phyloP scores from a whole-genome alignment of 2,113 vertebrate genomes.

The Corydoras maculifer region DNA sequence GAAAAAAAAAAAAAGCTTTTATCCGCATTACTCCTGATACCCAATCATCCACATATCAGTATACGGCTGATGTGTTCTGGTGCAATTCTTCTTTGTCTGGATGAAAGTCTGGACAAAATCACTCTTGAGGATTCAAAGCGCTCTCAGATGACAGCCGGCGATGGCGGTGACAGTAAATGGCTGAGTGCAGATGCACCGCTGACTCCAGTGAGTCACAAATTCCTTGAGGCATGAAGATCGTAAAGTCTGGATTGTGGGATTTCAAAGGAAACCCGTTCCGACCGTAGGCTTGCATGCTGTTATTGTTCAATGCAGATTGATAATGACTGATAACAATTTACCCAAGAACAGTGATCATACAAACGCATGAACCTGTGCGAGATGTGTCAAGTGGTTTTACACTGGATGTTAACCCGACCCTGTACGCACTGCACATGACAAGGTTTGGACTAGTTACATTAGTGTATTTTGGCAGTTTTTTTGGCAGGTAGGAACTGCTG shows the following conservation, averaged over 20 bases:
- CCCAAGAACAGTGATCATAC: not conserved
- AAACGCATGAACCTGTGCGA: too few species aligned
- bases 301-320: too few species aligned
- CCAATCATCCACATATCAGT: not conserved
- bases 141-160: slow-evolving; percentile 40
- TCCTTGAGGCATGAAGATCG: slow-evolving; percentile 15
- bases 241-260: not conserved
- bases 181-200: slow-evolving; percentile 32
- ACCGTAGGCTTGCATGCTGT: not conserved
- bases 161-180: slow-evolving; percentile 35
- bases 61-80: slow-evolving; percentile 6
- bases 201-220: slow-evolving; percentile 21
- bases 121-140: slow-evolving; percentile 31
- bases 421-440: too few species aligned
- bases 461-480: too few species aligned
- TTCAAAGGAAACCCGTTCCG: not conserved
- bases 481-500: too few species aligned
- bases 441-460: too few species aligned
- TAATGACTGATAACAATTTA: not conserved
- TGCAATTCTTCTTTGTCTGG: not conserved
- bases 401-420: too few species aligned
- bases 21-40: not conserved
- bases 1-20: slow-evolving; percentile 4
- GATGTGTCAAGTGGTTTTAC: too few species aligned
- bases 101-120: slow-evolving; percentile 19